A percentile compares a stretch with the other conserved stretches of the same genome.
These are phyloP conservation scores for Allacma fusca DNA, from an alignment of 2,888 invertebrate species.

Conservation along the genomic window DNA sequence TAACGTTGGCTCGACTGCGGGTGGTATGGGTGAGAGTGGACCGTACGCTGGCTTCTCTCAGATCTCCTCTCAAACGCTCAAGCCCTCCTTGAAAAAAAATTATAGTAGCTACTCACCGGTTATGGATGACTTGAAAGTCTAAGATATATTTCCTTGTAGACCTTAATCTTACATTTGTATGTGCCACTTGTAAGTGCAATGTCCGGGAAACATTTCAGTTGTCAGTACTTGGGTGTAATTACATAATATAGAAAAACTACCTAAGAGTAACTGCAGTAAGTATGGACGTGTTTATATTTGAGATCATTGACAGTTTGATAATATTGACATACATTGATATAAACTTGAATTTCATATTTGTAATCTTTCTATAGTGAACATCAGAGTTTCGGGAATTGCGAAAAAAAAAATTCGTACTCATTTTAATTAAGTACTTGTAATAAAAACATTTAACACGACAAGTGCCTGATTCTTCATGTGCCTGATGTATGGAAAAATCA, in stretches of 20 bases:
- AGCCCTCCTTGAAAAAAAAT: conserved; percentile 60
- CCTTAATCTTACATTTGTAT: neutral
- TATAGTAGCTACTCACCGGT: conserved; percentile 58
- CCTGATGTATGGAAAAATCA: conserved; percentile 21
- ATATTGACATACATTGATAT: neutral
- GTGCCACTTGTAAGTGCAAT: neutral
- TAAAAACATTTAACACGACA: neutral
- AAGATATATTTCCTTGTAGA: conserved; percentile 6
- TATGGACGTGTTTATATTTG: conserved; percentile 8
- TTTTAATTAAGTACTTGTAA: too few species aligned
- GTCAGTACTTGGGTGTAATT: neutral
- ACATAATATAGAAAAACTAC: neutral
- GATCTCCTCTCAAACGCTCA: conserved; percentile 56
- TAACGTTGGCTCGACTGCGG: conserved; percentile 48
- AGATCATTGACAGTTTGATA: neutral
- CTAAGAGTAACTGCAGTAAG: too few species aligned
- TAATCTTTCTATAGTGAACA: neutral
- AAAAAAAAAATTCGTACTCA: too few species aligned
- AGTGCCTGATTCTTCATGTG: conserved; percentile 44
- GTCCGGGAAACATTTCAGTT: neutral
- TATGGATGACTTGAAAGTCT: conserved; percentile 59
- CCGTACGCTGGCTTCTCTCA: conserved; percentile 37
- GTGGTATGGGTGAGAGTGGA: conserved; percentile 39
- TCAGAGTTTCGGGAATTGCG: too few species aligned
- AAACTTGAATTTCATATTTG: neutral